Base-by-base conservation (phyloP, 2,797 vertebrate species). In the Dryobates pubescens region DNA sequence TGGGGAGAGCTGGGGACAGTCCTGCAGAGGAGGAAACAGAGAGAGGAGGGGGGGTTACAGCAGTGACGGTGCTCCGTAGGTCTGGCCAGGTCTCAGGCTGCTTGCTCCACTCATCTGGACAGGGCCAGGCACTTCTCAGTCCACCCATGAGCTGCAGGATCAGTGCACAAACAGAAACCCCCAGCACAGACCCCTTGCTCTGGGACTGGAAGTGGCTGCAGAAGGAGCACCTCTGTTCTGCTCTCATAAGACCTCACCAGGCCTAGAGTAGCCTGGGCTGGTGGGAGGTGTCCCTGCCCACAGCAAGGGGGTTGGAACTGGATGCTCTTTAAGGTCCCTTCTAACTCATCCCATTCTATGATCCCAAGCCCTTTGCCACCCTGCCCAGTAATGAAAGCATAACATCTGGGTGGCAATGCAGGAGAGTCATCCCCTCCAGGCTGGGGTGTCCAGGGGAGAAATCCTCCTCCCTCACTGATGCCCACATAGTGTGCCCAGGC, bases 1-100 rank as follows among this genome's bases (percentile, higher is more conserved):
- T 95, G 98, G 99, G 80, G 99, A 98, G 84, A 99, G 98, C 97
- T 99, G 99, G 47, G 99, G 99, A 90, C 99, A 99, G 97, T 99
- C 99, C 99, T 99, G 92, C 51, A 29, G 27, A 29, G 54, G n/a
- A 86, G 71, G 38, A 80, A 56, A 82, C 2, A 86, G 82, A 90
- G 56, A 34, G 1, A 43, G 23, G 23, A 54, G 19, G 4, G 30
- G 19, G 67, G 81, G 87, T 92, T 18, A 47, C 13, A 13, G 61
- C 0, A 3, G 14, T 7, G 65, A 10, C 0, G 34, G 4, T 10
- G 45, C 0, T 17, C 62, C 1, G 3, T 4, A 13, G 72, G 17
- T 5, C 51, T 2, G 17, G 17, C 7, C 23, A 13, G 38, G 34
- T 49, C 70, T 30, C 56, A 57, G 41, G 34, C 17, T 3, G 5